phyloP scores from a whole-genome alignment of 2,797 vertebrate species.

The Glyptemys insculpta region DNA sequence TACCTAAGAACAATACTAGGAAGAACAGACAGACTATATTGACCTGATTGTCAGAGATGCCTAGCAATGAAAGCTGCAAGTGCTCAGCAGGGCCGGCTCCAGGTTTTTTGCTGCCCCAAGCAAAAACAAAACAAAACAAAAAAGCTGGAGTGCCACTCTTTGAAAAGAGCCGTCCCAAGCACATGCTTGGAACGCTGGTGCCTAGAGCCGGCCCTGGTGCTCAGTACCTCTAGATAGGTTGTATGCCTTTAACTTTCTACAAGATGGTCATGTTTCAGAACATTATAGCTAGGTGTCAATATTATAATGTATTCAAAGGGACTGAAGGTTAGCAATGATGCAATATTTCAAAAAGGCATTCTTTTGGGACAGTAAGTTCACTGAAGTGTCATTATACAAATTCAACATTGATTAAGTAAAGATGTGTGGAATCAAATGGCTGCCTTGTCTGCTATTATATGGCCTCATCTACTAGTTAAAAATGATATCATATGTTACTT shows the following conservation, averaged over 20 bases:
- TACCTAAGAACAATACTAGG: neutral
- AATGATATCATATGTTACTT: neutral
- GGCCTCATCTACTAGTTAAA: neutral
- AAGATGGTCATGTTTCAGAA: conserved; percentile 8
- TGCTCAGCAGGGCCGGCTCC: neutral
- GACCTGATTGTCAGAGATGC: neutral
- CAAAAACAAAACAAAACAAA: no score
- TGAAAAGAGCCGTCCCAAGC: no score
- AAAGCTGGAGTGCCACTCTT: no score
- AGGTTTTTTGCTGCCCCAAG: no score
- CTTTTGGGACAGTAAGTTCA: neutral
- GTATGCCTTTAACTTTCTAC: neutral
- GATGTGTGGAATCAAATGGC: neutral
- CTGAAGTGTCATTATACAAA: neutral
- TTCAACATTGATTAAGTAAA: neutral
- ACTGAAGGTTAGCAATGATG: neutral
- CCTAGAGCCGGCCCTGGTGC: no score
- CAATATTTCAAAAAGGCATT: neutral
- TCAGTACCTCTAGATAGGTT: neutral
- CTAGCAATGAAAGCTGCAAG: neutral
- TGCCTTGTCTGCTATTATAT: neutral
- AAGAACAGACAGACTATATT: neutral
- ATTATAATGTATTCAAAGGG: neutral
- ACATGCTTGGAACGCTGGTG: no score
- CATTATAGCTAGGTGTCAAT: neutral